Evolutionary conservation across 2,113 vertebrate species (phyloP).

Genomic region (Paraplagusia blochii): DNA sequence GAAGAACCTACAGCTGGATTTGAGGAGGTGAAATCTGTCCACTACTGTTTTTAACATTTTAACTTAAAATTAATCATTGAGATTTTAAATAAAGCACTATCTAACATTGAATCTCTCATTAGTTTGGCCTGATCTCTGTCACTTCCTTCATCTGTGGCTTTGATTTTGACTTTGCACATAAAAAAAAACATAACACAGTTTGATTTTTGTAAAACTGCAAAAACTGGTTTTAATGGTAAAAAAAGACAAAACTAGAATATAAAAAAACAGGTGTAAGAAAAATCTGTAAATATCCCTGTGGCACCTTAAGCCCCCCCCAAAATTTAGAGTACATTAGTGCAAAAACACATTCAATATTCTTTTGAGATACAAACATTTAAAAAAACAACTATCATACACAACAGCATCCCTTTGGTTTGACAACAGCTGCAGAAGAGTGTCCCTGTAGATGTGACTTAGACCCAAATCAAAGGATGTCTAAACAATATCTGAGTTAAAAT

Average conservation of each 20-base stretch:
- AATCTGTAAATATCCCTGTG: not conserved
- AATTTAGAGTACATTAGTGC: not conserved
- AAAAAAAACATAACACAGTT: not conserved
- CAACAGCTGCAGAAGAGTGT: not conserved
- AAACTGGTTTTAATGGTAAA: constrained; percentile 41
- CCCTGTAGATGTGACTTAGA: not conserved
- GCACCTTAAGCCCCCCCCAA: constrained; percentile 1
- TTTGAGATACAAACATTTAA: constrained; percentile 36
- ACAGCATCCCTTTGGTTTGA: constrained; percentile 56
- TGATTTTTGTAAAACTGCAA: constrained; percentile 33
- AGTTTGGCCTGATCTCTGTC: too few species aligned
- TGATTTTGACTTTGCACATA: not conserved
- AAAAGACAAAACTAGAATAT: constrained; percentile 12
- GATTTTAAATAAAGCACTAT: constrained; percentile 9
- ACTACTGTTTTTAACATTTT: not conserved
- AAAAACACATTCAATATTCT: constrained; percentile 1
- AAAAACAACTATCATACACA: constrained; percentile 5
- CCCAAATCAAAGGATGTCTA: not conserved
- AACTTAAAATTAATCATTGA: not conserved
- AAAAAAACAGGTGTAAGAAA: constrained; percentile 23
- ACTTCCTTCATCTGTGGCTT: too few species aligned
- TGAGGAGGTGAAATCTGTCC: constrained; percentile 63
- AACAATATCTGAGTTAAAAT: too few species aligned
- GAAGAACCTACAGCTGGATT: constrained; percentile 78
- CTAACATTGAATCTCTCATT: not conserved